phyloP scores from a whole-genome alignment of 2,797 vertebrate species.

The Malurus splendens region DNA sequence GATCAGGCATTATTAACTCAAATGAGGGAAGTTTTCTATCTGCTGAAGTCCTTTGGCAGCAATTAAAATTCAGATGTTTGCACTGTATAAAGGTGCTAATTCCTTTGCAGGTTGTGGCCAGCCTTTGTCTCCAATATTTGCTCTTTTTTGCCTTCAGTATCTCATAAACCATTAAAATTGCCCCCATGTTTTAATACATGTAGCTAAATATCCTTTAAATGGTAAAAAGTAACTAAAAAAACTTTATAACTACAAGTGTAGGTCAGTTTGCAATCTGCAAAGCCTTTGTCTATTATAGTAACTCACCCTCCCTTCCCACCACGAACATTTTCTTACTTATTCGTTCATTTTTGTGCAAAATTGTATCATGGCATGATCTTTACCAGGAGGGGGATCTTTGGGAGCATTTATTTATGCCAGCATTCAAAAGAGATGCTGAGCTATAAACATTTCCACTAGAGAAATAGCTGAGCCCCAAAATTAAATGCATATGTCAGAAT shows the following conservation, averaged over 20 bases:
- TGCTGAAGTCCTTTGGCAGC: not conserved
- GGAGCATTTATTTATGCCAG: conserved; percentile 27
- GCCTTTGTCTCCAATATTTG: not conserved
- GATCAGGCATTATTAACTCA: not conserved
- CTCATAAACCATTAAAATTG: not conserved
- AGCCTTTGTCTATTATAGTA: not conserved
- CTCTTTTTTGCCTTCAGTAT: not conserved
- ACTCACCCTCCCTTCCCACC: not conserved
- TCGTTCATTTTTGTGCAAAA: not conserved
- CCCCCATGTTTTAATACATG: not conserved
- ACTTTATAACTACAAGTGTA: not conserved
- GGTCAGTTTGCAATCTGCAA: not conserved
- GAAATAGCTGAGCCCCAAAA: conserved; percentile 35
- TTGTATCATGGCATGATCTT: not conserved
- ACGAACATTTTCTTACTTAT: not conserved
- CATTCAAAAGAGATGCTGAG: conserved; percentile 24
- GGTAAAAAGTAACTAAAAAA: not conserved
- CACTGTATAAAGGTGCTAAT: not conserved
- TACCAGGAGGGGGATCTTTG: not conserved
- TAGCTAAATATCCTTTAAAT: not conserved
- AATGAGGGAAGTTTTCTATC: not conserved
- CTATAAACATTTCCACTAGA: conserved; percentile 23
- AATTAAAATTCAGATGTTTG: not conserved
- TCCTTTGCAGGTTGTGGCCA: not conserved
- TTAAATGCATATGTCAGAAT: conserved; percentile 54